phyloP scores from a whole-genome alignment of 2,797 vertebrate genomes.

The Pelobates cultripes region DNA sequence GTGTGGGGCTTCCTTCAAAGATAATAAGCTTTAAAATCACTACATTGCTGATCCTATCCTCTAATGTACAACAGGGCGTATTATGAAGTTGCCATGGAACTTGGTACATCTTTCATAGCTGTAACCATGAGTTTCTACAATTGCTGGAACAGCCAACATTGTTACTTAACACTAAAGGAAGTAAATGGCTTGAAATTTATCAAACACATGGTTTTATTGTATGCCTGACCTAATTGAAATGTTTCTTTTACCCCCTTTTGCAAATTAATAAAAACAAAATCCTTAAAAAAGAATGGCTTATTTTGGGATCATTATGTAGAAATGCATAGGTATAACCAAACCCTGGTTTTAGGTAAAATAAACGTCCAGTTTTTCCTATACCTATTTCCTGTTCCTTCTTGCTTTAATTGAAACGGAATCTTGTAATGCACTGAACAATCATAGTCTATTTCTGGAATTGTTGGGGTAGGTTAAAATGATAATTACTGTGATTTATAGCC shows the following conservation, averaged over 20 bases:
- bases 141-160: not conserved
- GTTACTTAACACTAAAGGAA: not conserved
- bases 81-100: not conserved
- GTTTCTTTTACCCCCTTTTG: not conserved
- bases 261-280: not conserved
- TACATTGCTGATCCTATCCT: not conserved
- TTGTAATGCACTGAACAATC: not conserved
- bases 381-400: not conserved
- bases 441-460: not conserved
- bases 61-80: not conserved
- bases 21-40: constrained; percentile 4
- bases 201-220: not conserved
- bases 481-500: not conserved
- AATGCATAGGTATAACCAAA: not conserved
- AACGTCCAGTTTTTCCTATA: not conserved
- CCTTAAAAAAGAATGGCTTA: not conserved
- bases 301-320: not conserved
- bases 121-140: not conserved
- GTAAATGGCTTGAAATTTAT: not conserved
- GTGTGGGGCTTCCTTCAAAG: not conserved
- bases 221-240: not conserved
- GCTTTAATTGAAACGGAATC: not conserved
- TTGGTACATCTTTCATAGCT: not conserved
- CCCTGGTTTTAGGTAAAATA: not conserved
- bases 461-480: not conserved